These are phyloP conservation scores for Sigmodon hispidus DNA, from an alignment of 2,113 vertebrate genomes.

Conservation along the genomic window DNA sequence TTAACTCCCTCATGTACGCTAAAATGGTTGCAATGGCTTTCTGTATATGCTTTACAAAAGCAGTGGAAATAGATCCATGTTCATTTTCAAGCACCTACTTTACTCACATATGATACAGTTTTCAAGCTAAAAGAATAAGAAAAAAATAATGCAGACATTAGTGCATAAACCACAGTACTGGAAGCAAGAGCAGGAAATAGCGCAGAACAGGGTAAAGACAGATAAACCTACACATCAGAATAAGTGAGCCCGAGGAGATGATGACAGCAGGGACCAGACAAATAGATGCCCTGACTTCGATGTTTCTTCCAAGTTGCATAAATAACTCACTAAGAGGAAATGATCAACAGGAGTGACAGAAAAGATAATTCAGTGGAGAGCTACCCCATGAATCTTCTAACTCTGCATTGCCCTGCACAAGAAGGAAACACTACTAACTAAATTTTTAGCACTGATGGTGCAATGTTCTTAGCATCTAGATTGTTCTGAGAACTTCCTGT, in stretches of 20 bases:
- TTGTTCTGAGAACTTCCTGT: neutral
- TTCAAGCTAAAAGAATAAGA: slow-evolving; percentile 40
- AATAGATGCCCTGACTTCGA: neutral
- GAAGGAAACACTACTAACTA: slow-evolving; percentile 2
- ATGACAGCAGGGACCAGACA: neutral
- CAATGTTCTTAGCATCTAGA: neutral
- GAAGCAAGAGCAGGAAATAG: slow-evolving; percentile 2
- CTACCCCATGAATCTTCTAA: neutral
- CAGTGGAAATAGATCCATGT: neutral
- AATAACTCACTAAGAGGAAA: slow-evolving; percentile 17
- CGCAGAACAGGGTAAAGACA: slow-evolving; percentile 19
- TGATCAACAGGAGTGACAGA: neutral
- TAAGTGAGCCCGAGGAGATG: neutral
- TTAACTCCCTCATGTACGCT: neutral
- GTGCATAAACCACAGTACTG: neutral
- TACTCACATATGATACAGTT: slow-evolving; percentile 23
- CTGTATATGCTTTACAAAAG: neutral
- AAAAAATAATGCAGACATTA: neutral
- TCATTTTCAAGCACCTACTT: slow-evolving; percentile 7
- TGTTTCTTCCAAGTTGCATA: neutral
- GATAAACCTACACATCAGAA: neutral
- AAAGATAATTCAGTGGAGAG: neutral
- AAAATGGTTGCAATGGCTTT: neutral
- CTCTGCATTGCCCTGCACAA: neutral
- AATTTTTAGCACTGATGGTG: slow-evolving; percentile 6